Conservation (phyloP, 2,888 invertebrate genomes). For the Aricia artaxerxes region DNA sequence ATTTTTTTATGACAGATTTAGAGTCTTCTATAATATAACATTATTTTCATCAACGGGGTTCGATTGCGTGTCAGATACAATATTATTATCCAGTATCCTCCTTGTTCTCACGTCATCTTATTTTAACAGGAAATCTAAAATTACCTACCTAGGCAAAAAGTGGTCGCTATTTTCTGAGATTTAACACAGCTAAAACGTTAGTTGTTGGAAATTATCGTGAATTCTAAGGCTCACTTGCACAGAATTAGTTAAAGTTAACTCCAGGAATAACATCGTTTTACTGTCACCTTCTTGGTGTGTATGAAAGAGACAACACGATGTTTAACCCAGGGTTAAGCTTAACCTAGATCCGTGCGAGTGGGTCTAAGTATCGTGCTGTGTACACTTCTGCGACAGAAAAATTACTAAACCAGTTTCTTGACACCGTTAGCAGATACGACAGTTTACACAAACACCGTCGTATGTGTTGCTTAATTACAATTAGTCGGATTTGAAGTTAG, state of each 20-base stretch:
- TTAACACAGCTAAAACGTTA: slow-evolving; percentile 4
- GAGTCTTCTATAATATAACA: not conserved
- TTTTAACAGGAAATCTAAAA: not conserved
- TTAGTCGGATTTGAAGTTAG: not conserved
- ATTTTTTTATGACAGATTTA: too few relatives aligned
- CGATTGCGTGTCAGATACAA: not conserved
- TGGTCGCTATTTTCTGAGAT: slow-evolving; percentile 1
- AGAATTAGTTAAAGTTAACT: not conserved
- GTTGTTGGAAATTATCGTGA: not conserved
- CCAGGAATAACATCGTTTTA: not conserved
- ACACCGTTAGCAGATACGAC: slow-evolving; percentile 61
- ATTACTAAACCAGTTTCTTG: slow-evolving; percentile 64
- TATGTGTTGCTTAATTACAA: slow-evolving; percentile 2
- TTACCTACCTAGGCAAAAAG: not conserved
- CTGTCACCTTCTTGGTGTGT: not conserved
- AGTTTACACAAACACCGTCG: not conserved
- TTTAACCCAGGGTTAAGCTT: not conserved
- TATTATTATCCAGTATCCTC: not conserved
- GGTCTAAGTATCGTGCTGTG: not conserved
- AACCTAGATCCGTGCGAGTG: not conserved
- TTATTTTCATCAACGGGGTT: not conserved
- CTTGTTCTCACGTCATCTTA: not conserved
- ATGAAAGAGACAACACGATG: not conserved
- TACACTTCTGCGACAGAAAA: slow-evolving; percentile 41
- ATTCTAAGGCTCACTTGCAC: not conserved